A percentile compares a stretch with the other conserved stretches of the same genome.
These are phyloP conservation scores for Tamandua tetradactyla DNA, from an alignment of 2,797 vertebrate species.

Conservation along the genomic window DNA sequence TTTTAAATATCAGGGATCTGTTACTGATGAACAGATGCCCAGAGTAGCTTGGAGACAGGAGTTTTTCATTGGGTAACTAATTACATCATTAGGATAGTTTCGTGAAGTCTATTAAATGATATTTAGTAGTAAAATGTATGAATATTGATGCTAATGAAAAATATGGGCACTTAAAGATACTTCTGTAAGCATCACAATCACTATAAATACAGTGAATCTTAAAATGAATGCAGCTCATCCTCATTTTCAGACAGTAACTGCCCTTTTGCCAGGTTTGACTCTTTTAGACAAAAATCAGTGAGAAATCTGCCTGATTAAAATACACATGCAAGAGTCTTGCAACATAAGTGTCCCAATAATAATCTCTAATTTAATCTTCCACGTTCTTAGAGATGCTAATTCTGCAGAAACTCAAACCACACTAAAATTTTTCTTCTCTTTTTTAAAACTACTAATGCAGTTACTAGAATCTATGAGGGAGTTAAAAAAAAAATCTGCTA, in stretches of 20 bases:
- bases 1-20: conserved; percentile 55
- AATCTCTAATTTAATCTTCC: conserved; percentile 57
- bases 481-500: neutral
- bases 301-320: conserved; percentile 64
- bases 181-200: neutral
- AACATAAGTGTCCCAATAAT: conserved; percentile 33
- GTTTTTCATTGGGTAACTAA: conserved; percentile 70
- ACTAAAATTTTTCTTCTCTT: conserved; percentile 8
- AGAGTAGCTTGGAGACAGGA: conserved; percentile 62
- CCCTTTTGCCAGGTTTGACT: conserved; percentile 48
- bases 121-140: conserved; percentile 59
- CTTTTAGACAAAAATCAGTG: conserved; percentile 59
- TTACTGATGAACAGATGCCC: conserved; percentile 64
- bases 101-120: conserved; percentile 55
- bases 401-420: conserved; percentile 50
- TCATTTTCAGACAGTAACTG: conserved; percentile 19
- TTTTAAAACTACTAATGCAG: neutral
- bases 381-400: conserved; percentile 17
- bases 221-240: neutral
- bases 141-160: conserved; percentile 61
- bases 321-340: neutral
- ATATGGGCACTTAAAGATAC: neutral
- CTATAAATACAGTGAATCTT: neutral
- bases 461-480: neutral
- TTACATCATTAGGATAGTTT: conserved; percentile 55